Conservation (phyloP, 2,113 vertebrate species). For the Polypterus senegalus region DNA sequence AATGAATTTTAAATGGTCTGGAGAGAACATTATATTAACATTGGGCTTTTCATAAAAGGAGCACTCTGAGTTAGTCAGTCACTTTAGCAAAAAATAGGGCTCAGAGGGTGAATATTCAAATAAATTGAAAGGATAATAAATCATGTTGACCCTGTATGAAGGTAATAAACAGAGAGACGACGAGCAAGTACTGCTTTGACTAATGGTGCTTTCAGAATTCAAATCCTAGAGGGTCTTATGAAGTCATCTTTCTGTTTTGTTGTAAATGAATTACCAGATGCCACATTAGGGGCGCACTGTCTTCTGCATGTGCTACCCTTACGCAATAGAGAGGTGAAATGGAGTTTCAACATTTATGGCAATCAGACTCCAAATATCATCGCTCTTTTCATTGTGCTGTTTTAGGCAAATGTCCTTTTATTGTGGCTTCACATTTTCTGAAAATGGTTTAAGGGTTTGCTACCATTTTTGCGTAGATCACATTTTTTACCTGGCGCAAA, state of each 20-base stretch:
- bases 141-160: constrained; percentile 31
- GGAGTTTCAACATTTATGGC: no score
- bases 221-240: constrained; percentile 14
- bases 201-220: constrained; percentile 20
- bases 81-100: constrained; percentile 29
- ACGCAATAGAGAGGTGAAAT: no score
- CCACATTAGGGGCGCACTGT: no score
- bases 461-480: no score
- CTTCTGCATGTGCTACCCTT: no score
- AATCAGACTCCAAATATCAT: no score
- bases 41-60: constrained; percentile 30
- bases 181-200: constrained; percentile 22
- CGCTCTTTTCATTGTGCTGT: no score
- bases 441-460: no score
- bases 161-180: constrained; percentile 32
- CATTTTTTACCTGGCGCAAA: no score
- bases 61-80: constrained; percentile 28
- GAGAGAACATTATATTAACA: constrained; percentile 30
- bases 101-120: constrained; percentile 39
- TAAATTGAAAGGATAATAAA: constrained; percentile 28
- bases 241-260: not conserved
- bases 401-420: no score
- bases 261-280: no score
- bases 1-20: constrained; percentile 37
- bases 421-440: no score